A percentile compares a stretch with the other conserved stretches of the same genome.
Evolutionary conservation across 2,797 vertebrate genomes (phyloP).

Genomic region (Hypotaenidia philippensis): DNA sequence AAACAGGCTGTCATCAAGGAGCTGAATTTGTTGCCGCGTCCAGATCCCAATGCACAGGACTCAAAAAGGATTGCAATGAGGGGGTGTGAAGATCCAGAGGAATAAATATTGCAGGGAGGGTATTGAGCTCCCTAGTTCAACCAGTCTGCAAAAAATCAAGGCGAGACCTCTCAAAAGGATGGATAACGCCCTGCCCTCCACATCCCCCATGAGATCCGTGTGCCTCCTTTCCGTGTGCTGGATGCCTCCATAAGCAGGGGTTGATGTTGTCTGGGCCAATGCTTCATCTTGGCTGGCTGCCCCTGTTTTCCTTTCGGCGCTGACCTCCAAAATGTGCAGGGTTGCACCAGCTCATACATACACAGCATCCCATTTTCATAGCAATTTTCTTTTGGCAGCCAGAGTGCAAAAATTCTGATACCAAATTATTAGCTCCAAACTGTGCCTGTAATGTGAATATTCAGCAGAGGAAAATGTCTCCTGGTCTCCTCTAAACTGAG

Average conservation of each 20-base stretch:
- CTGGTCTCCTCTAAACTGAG: neutral
- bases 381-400: neutral
- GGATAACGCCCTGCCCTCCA: neutral
- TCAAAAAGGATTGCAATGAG: neutral
- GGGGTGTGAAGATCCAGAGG: neutral
- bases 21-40: neutral
- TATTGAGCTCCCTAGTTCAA: neutral
- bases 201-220: neutral
- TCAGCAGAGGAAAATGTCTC: neutral
- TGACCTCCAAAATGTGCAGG: neutral
- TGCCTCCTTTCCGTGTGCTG: accelerated
- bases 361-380: neutral
- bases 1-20: neutral
- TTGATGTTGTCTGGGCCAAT: neutral
- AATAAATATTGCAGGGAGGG: neutral
- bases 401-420: neutral
- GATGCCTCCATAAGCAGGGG: neutral
- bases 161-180: neutral
- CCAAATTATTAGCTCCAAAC: neutral
- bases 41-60: neutral
- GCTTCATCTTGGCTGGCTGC: neutral
- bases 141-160: neutral
- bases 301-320: accelerated
- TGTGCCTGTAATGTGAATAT: neutral
- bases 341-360: neutral